Conservation (phyloP, 2,888 invertebrate species). For the Tribolium freemani region DNA sequence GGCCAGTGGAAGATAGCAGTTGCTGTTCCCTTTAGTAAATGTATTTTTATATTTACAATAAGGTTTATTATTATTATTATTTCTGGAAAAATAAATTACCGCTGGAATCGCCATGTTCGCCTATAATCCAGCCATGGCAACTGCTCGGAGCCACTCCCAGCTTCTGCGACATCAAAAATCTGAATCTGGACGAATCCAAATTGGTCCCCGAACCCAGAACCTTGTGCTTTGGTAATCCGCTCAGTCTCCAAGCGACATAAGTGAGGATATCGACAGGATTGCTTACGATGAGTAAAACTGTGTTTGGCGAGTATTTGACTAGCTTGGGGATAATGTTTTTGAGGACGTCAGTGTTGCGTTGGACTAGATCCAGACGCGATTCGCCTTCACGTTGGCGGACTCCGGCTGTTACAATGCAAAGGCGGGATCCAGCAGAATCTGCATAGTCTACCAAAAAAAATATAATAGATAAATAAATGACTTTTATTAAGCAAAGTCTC, state of each 20-base stretch:
- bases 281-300: constrained; percentile 88
- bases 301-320: constrained; percentile 87
- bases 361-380: constrained; percentile 87
- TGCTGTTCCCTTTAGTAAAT: no score
- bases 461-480: neutral
- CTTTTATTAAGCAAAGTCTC: no score
- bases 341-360: constrained; percentile 91
- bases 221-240: constrained; percentile 86
- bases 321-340: constrained; percentile 88
- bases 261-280: constrained; percentile 95
- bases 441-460: constrained; percentile 74
- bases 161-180: constrained; percentile 87
- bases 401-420: constrained; percentile 93
- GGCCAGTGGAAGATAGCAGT: no score
- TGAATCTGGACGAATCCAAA: constrained; percentile 91
- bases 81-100: no score
- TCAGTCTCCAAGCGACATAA: constrained; percentile 95
- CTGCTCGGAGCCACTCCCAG: constrained; percentile 86
- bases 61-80: no score
- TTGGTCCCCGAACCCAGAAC: constrained; percentile 95
- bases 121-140: constrained; percentile 94
- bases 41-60: no score
- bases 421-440: constrained; percentile 82
- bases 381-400: constrained; percentile 93
- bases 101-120: constrained; percentile 88